Evolutionary conservation across 2,888 invertebrate genomes (phyloP).

Genomic region (Shargacucullia verbasci): DNA sequence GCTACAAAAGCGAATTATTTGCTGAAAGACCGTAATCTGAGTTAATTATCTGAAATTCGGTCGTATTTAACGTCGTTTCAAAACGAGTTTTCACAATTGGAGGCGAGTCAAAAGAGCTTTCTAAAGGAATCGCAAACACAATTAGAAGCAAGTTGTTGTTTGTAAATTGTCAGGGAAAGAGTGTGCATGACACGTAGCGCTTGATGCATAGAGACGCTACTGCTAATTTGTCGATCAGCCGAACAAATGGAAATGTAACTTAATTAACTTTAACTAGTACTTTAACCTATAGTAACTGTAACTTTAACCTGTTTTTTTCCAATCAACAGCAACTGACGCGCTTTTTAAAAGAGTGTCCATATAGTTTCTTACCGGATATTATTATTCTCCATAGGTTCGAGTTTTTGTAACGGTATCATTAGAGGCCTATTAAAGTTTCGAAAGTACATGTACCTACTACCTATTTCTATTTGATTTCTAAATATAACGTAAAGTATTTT

Average conservation of each 20-base stretch:
- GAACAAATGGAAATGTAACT: background rate
- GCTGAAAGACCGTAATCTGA: constrained; percentile 82
- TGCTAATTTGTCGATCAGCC: constrained; percentile 25
- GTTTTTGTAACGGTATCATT: too few species aligned
- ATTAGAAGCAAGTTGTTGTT: constrained; percentile 83
- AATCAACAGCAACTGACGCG: too few species aligned
- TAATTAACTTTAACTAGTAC: too few species aligned
- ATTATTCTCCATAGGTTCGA: too few species aligned
- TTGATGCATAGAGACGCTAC: constrained; percentile 46
- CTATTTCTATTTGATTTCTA: too few species aligned
- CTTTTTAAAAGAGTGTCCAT: too few species aligned
- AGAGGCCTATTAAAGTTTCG: too few species aligned
- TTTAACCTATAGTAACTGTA: too few species aligned
- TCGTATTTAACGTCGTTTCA: constrained; percentile 84
- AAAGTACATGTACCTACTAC: too few species aligned
- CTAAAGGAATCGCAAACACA: constrained; percentile 85
- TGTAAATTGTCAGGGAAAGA: constrained; percentile 80
- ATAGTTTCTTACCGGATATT: too few species aligned
- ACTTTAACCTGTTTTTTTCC: too few species aligned
- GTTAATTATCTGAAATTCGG: constrained; percentile 86
- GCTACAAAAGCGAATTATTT: constrained; percentile 80
- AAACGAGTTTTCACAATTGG: constrained; percentile 84
- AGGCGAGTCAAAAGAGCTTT: constrained; percentile 83
- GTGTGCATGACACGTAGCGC: constrained; percentile 71
- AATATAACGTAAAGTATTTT: too few species aligned